Conservation (phyloP, 2,888 invertebrate genomes). For the Tenthredo distinguenda region DNA sequence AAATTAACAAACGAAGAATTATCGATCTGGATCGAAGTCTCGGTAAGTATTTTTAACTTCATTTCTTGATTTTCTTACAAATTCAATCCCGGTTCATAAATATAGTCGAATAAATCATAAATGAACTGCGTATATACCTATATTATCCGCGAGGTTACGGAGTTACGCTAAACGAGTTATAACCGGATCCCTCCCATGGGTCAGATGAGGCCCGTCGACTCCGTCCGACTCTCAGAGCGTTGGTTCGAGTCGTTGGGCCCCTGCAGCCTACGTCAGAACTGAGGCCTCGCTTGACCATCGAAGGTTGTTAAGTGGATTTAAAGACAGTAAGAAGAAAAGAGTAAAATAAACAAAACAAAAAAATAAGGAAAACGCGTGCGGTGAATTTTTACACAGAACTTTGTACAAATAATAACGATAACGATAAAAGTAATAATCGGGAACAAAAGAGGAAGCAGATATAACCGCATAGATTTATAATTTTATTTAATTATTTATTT, state of each 20-base stretch:
- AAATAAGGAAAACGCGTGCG: not conserved
- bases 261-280: conserved; percentile 27
- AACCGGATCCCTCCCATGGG: conserved; percentile 56
- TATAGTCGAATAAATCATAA: not conserved
- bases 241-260: conserved; percentile 36
- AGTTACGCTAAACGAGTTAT: conserved; percentile 39
- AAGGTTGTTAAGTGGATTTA: conserved; percentile 37
- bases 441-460: not conserved
- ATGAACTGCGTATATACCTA: not conserved
- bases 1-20: no score
- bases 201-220: conserved; percentile 65
- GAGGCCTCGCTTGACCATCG: conserved; percentile 32
- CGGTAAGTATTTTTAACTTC: not conserved
- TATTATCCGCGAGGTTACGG: not conserved
- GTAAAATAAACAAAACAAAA: not conserved
- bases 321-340: not conserved
- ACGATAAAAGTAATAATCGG: not conserved
- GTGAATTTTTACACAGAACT: not conserved
- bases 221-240: conserved; percentile 24
- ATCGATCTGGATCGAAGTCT: no score
- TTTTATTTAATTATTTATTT: not conserved
- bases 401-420: not conserved
- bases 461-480: not conserved
- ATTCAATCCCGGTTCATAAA: not conserved
- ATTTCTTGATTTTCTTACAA: not conserved